Percentiles rank a stretch among this genome's conserved stretches.
phyloP scores from a whole-genome alignment of 1,140 invertebrate genomes.

The Thalassaphorura encarpata region DNA sequence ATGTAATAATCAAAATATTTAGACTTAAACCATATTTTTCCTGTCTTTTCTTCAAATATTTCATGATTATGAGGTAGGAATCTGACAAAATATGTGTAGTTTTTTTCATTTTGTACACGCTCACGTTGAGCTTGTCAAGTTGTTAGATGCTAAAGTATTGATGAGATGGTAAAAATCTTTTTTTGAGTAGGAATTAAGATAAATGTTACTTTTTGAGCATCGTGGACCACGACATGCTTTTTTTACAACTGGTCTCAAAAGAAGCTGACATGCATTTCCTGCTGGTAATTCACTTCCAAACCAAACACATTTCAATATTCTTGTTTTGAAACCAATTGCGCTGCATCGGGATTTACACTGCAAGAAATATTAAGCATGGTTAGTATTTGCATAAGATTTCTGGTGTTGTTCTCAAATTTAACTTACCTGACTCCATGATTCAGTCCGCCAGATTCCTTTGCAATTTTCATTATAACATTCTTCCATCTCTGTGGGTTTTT shows the following conservation, averaged over 20 bases:
- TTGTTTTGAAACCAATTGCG: conserved; percentile 61
- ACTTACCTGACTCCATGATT: conserved; percentile 75
- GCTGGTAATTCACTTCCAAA: conserved; percentile 66
- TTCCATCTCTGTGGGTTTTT: conserved; percentile 56
- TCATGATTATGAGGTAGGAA: no score
- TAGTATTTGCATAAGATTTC: background rate
- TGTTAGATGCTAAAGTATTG: no score
- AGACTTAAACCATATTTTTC: no score
- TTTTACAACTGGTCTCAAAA: conserved; percentile 59
- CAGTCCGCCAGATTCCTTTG: conserved; percentile 69
- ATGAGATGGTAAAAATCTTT: no score
- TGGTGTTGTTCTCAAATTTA: background rate
- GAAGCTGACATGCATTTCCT: conserved; percentile 64
- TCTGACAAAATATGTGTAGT: no score
- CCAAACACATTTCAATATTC: conserved; percentile 80
- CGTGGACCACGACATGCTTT: conserved; percentile 59
- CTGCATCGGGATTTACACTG: conserved; percentile 70
- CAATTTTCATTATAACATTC: conserved; percentile 69
- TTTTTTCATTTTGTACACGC: background rate
- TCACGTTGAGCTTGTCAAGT: conserved; percentile 36
- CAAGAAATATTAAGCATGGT: background rate
- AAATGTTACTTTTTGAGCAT: conserved; percentile 47
- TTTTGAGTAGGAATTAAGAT: no score
- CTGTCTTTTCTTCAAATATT: no score
- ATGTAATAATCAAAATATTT: no score